Evolutionary conservation across 1,140 invertebrate genomes (phyloP).

Genomic region (Drosophila pandora): DNA sequence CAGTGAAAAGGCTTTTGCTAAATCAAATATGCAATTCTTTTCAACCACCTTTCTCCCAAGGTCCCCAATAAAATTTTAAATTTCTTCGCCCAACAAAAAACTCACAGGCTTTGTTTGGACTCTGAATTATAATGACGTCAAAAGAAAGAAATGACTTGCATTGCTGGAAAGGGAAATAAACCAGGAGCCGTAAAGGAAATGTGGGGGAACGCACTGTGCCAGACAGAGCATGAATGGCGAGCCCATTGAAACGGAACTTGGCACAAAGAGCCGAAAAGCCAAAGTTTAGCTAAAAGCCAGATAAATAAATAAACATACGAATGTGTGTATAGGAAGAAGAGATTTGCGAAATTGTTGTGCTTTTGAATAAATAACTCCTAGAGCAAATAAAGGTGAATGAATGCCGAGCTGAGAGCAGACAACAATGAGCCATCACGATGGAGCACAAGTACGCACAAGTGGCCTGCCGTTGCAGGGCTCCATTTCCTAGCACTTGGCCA

Average conservation of each 20-base stretch:
- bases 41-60: constrained; percentile 2
- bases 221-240: constrained; percentile 59
- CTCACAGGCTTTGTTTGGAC: constrained; percentile 13
- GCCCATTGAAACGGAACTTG: constrained; percentile 70
- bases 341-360: constrained; percentile 66
- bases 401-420: constrained; percentile 42
- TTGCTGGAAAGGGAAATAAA: constrained; percentile 45
- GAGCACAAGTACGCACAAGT: constrained; percentile 39
- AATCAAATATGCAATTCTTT: constrained; percentile 45
- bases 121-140: constrained; percentile 65
- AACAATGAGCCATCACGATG: constrained; percentile 63
- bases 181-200: constrained; percentile 46
- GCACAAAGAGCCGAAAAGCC: constrained; percentile 59
- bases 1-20: constrained; percentile 16
- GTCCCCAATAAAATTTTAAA: constrained; percentile 43
- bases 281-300: constrained; percentile 76
- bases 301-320: constrained; percentile 59
- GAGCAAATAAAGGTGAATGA: constrained; percentile 75
- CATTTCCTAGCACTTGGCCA: constrained; percentile 46
- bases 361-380: constrained; percentile 73
- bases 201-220: constrained; percentile 36
- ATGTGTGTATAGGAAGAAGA: constrained; percentile 9
- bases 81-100: constrained; percentile 23
- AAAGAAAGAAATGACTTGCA: constrained; percentile 57
- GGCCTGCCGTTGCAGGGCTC: constrained; percentile 28